Evolutionary conservation across 2,888 invertebrate genomes (phyloP), one percentile per base, ranked within the genome.

Genomic region (Ochropleura leucogaster): DNA sequence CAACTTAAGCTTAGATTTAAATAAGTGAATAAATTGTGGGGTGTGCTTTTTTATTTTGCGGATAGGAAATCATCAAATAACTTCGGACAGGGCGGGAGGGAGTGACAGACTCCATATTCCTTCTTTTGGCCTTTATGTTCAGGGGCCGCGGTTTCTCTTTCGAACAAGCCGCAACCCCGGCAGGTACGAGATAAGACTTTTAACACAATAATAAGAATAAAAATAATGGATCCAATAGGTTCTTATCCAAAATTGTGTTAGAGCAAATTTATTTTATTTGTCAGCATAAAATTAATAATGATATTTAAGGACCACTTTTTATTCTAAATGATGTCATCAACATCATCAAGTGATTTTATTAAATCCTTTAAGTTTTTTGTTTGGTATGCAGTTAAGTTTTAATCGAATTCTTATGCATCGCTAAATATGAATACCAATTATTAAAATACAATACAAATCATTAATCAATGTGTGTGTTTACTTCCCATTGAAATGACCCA

Each of bases 271-370:
- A 0, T 30, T 46, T 55, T 53, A 44, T 49, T 49, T 12, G 14
- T 14, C 14, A 16, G 46, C 10, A 42, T 42, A 42, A 30, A 46
- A 14, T 14, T 46, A 0, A 0, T 10, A 65, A 64, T n/a, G 4
- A 75, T 55, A 10, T 16, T 1, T 14, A 40, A 12, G 57, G 10
- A 14, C 18, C 8, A 40, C 4, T 65, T 46, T 68, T 42, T 51
- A 66, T 76, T 49, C 9, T 0, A 77, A 77, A 12, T 51, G 49
- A 68, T 49, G 46, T 63, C 55, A 69, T 64, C 70, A 47, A 42
- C 4, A 40, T 46, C 30, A 10, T 20, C 57, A 64, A n/a, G 14
- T 46, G 8, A 49, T 30, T 14, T 16, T 59, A 7, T 7, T 44
- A 4, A 44, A 62, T 1, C 1, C 30, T 55, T 53, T 53, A 18